Base-by-base conservation (phyloP, 2,888 invertebrate species). In the Spodoptera exigua region DNA sequence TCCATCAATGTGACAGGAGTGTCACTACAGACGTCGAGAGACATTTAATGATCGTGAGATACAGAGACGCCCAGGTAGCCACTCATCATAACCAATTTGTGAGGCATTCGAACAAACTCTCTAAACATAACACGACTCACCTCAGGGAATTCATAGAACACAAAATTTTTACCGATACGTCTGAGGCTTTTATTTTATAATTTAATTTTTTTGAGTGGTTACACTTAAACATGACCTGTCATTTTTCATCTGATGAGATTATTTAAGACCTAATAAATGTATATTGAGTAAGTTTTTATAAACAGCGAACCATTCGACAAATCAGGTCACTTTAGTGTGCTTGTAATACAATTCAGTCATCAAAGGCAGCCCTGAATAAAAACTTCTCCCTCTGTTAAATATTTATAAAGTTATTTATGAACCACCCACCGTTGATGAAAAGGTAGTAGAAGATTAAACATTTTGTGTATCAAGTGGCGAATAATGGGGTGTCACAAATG, bases 71-170 rank as follows among this genome's bases (percentile, higher is more conserved):
- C 77, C 85, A 86, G 87, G 85, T 85, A 86, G 82, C 80, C 77
- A 78, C 68, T 79, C 81, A 80, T 79, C 80, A 79, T 74, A 82
- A 80, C 83, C 83, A 87, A 90, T 88, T 88, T 86, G 84, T 84
- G 79, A 78, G 84, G 87, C 70, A 87, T 88, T 84, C 82, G 76
- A 79, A 74, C 79, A 74, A 56, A 73, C 82, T 78, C 81, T 80
- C 77, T 80, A 79, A 85, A 86, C 84, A 78, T 72, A 78, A 73
- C 79, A 75, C 74, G 74, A 78, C 70, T 68, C 59, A 79, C 83
- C 81, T 55, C 63, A 47, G 77, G 74, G 78, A 66, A 40, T 59
- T 45, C 37, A 54, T 56, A 45, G 47, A 58, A 66, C 37, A 56
- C 44, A 35, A 13, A 44, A 40, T 32, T 49, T 51, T 37, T 13